phyloP scores from a whole-genome alignment of 2,797 vertebrate species.

The Alcedo atthis region DNA sequence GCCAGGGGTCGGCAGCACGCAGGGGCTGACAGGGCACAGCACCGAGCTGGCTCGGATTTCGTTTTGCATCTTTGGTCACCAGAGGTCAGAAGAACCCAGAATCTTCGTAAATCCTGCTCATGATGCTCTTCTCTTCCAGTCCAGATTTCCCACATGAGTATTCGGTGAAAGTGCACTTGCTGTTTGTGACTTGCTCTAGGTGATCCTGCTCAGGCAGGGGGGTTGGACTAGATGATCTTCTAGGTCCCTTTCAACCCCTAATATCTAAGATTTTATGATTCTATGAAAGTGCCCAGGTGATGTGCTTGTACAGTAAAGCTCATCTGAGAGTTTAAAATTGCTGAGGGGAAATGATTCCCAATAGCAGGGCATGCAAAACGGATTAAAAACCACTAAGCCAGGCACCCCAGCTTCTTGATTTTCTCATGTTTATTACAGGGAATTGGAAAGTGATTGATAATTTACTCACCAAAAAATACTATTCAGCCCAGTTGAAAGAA shows the following conservation, averaged over 20 bases:
- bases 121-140: neutral
- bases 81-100: neutral
- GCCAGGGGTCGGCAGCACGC: fast-evolving
- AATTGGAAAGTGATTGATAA: neutral
- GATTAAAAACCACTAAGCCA: neutral
- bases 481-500: neutral
- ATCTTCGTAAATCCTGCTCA: neutral
- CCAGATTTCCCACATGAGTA: neutral
- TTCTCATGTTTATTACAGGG: neutral
- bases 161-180: neutral
- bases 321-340: neutral
- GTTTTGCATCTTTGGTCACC: neutral
- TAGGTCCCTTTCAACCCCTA: too few relatives aligned
- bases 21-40: neutral
- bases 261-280: too few relatives aligned
- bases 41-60: neutral
- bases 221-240: too few relatives aligned
- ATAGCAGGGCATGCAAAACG: neutral
- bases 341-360: neutral
- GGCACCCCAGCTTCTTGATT: neutral
- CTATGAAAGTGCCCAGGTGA: neutral
- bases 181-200: too few relatives aligned
- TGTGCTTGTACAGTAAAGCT: neutral
- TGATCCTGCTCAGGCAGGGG: too few relatives aligned
- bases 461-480: neutral